Evolutionary conservation across 1,140 invertebrate species (phyloP).

Genomic region (Brachionus rotundiformis): DNA sequence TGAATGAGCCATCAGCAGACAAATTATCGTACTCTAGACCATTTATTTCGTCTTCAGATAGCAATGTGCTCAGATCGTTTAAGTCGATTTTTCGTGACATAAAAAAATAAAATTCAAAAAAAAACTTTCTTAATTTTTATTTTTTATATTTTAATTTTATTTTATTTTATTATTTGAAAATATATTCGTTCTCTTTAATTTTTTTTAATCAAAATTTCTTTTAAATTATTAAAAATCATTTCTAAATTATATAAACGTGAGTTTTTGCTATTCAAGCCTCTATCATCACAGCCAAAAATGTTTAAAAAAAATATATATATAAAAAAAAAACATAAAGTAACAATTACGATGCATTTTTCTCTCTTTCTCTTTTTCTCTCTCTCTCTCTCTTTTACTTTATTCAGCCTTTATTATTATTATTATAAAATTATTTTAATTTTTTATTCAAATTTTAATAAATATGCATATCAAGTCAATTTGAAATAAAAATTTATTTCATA

Average conservation of each 20-base stretch:
- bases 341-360: neutral
- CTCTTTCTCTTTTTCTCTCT: neutral
- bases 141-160: no score
- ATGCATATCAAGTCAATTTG: neutral
- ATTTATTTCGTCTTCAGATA: constrained; percentile 35
- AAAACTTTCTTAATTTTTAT: no score
- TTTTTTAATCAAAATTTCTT: constrained; percentile 2
- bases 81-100: constrained; percentile 37
- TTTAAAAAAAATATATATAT: neutral
- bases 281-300: neutral
- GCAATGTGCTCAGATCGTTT: neutral
- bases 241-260: constrained; percentile 17
- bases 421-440: constrained; percentile 14
- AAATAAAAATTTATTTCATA: no score
- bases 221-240: neutral
- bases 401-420: neutral
- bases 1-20: neutral
- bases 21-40: constrained; percentile 9
- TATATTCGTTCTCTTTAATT: constrained; percentile 25
- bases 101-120: constrained; percentile 3
- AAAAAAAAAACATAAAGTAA: neutral
- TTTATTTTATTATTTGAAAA: neutral
- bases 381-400: neutral
- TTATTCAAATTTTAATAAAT: constrained; percentile 1
- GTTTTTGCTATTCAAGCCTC: neutral